Evolutionary conservation across 2,113 vertebrate genomes (phyloP).

Genomic region (Crotalus helleri): DNA sequence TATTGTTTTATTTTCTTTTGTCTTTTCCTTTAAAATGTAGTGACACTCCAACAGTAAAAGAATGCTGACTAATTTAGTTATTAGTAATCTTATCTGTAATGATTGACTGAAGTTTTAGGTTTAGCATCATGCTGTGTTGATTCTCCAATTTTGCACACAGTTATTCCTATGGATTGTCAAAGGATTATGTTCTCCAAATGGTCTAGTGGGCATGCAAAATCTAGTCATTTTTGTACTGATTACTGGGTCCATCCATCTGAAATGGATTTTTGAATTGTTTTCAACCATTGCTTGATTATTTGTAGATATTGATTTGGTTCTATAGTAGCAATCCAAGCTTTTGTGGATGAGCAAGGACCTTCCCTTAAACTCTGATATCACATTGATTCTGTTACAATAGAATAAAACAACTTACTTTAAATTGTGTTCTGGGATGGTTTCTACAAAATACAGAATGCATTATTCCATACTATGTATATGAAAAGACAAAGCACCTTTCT

Average conservation of each 20-base stretch:
- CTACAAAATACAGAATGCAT: not conserved
- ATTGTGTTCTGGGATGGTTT: not conserved
- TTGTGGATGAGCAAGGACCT: not conserved
- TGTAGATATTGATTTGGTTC: constrained; percentile 49
- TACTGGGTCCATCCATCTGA: constrained; percentile 52
- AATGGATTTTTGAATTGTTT: constrained; percentile 61
- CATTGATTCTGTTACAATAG: too few species aligned
- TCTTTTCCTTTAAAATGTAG: constrained; percentile 30
- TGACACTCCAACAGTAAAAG: constrained; percentile 40
- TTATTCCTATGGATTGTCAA: constrained; percentile 53
- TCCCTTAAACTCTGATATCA: not conserved
- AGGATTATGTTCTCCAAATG: constrained; percentile 58
- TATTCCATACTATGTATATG: not conserved
- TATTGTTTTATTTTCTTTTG: not conserved
- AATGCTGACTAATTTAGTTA: constrained; percentile 51
- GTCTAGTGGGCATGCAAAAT: constrained; percentile 49
- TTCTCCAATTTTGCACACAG: constrained; percentile 50
- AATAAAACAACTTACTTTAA: too few species aligned
- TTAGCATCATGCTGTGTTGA: constrained; percentile 40
- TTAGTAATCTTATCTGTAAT: constrained; percentile 59
- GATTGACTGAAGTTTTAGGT: constrained; percentile 52
- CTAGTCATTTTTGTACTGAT: constrained; percentile 60
- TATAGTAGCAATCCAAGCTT: not conserved
- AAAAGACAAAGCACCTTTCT: not conserved
- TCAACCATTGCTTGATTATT: constrained; percentile 47